A percentile compares a stretch with the other conserved stretches of the same genome.
Conservation (phyloP, 2,113 vertebrate genomes). For the Ondatra zibethicus region DNA sequence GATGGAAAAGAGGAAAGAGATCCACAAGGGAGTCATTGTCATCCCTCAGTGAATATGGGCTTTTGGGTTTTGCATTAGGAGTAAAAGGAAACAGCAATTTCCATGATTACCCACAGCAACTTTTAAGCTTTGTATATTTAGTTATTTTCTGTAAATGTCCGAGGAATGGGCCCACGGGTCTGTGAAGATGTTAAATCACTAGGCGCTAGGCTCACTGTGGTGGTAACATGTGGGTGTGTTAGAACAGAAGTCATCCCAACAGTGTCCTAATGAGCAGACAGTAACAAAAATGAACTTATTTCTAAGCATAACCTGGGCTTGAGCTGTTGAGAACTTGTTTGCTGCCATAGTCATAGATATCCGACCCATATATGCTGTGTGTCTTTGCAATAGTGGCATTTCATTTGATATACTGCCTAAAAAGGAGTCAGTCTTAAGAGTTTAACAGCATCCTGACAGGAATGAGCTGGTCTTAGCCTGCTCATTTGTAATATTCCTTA, state of each 20-base stretch:
- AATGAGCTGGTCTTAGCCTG: neutral
- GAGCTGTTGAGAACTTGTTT: constrained; percentile 50
- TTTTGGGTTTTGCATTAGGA: neutral
- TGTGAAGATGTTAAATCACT: neutral
- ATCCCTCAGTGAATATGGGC: constrained; percentile 21
- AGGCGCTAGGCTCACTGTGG: constrained; percentile 2
- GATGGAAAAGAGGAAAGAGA: neutral
- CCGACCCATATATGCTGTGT: constrained; percentile 30
- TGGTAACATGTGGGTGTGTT: constrained; percentile 18
- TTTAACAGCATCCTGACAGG: constrained; percentile 12
- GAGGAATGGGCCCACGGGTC: neutral
- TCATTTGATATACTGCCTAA: constrained; percentile 10
- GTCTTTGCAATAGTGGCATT: neutral
- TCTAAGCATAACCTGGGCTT: constrained; percentile 43
- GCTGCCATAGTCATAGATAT: constrained; percentile 15
- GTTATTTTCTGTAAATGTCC: constrained; percentile 30
- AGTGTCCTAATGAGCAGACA: constrained; percentile 48
- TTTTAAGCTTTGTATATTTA: constrained; percentile 45
- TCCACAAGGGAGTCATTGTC: neutral
- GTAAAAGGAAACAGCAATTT: constrained; percentile 54
- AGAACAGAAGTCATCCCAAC: constrained; percentile 55
- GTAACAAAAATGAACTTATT: constrained; percentile 50
- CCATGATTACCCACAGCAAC: neutral
- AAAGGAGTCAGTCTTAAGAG: neutral
- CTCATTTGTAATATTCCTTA: constrained; percentile 55